Evolutionary conservation across 2,113 vertebrate species (phyloP), one percentile per base, ranked within the genome.

Genomic region (Sprattus sprattus): DNA sequence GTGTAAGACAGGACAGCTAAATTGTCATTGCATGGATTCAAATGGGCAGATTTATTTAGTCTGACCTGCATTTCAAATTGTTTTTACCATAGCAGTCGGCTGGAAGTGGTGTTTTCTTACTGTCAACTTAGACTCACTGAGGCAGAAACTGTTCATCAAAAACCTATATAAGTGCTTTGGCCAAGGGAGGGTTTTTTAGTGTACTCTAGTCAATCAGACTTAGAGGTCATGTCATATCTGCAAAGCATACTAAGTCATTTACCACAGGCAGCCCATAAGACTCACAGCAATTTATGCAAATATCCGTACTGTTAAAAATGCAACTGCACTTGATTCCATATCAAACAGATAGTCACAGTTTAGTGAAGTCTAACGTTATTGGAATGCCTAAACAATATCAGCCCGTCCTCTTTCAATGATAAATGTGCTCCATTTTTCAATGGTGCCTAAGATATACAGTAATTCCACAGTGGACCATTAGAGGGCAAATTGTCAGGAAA

Each of bases 401-500:
- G 71, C 28, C 71, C 16, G 15, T 32, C 25, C 25, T 78, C 28
- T 39, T 78, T 13, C 25, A 39, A 39, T 78, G 71, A 78, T 78
- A 78, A 78, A 32, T 78, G 32, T 39, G 71, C 32, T 78, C 28
- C 32, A 78, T 78, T 78, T 39, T 75, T 18, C 71, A 13, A 4
- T 39, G 15, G 71, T 39, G 32, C 10, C 71, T 78, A 32, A 32
- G 71, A 6, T 78, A 78, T 16, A 39, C 71, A 78, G 32, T 81
- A 54, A 71, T 45, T 25, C 9, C 71, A 39, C 32, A 78, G 71
- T 57, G 82, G 85, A 10, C 85, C 82, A 89, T 91, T 88, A 78
- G 85, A 67, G 86, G 75, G 88, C 10, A 91, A 89, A 90, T 89
- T 89, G 83, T 89, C 90, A 90, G 86, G 71, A 91, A 92, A 91